These are phyloP conservation scores for Anabas testudineus DNA, from an alignment of 2,797 vertebrate species.

Conservation along the genomic window DNA sequence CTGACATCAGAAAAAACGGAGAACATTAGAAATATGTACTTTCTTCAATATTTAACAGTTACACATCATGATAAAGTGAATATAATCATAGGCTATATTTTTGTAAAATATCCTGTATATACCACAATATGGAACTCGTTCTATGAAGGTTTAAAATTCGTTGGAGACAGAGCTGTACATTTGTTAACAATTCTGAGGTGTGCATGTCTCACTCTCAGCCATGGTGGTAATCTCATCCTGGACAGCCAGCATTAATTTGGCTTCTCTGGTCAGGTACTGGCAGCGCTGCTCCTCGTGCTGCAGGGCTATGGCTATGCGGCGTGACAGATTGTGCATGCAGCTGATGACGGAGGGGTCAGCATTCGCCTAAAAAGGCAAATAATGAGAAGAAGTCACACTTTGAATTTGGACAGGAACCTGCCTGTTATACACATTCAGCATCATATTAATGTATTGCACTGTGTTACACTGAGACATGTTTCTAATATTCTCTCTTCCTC, in stretches of 20 bases:
- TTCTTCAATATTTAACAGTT: background rate
- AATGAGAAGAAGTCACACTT: background rate
- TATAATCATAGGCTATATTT: background rate
- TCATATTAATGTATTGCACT: no score
- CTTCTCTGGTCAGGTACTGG: conserved; percentile 97
- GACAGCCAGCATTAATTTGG: conserved; percentile 95
- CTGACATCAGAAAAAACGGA: conserved; percentile 66
- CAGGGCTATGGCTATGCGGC: conserved; percentile 93
- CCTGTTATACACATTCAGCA: background rate
- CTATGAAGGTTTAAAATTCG: background rate
- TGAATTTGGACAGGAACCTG: background rate
- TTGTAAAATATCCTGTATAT: background rate
- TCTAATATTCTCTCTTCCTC: background rate
- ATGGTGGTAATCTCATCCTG: conserved; percentile 96
- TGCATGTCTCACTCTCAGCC: conserved; percentile 89
- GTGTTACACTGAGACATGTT: background rate
- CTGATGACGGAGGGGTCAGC: conserved; percentile 94
- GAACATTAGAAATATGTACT: background rate
- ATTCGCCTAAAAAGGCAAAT: conserved; percentile 85
- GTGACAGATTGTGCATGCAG: conserved; percentile 96
- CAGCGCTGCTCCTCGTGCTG: conserved; percentile 98
- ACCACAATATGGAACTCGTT: background rate
- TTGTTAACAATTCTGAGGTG: background rate
- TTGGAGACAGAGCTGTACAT: background rate
- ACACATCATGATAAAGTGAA: background rate